phyloP scores from a whole-genome alignment of 2,888 invertebrate genomes.

The Callinectes sapidus region DNA sequence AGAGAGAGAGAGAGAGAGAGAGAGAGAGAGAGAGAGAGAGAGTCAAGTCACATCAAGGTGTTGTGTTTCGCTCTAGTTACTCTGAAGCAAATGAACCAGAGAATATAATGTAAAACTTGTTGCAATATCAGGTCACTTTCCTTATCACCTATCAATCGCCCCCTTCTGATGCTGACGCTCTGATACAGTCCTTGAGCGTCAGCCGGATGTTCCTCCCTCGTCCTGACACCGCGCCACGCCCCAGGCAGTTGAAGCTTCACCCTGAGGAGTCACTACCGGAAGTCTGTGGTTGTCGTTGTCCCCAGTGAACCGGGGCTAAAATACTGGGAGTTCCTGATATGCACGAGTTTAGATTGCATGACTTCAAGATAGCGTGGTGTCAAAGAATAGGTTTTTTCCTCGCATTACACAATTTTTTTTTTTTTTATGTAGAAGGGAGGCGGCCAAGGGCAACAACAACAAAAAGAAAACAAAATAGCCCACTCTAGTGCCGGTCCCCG shows the following conservation, averaged over 20 bases:
- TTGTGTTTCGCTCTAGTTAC: neutral
- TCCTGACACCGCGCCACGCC: neutral
- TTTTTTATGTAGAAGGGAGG: too few species aligned
- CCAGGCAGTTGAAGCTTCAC: neutral
- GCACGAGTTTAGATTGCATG: too few species aligned
- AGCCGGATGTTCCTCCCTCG: neutral
- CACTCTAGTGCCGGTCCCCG: too few species aligned
- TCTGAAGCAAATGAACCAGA: neutral
- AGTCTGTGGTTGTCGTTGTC: neutral
- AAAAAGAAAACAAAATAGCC: too few species aligned
- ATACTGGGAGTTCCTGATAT: too few species aligned
- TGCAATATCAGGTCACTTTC: neutral
- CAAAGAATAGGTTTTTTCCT: too few species aligned
- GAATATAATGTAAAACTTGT: neutral
- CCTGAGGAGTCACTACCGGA: neutral
- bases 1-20: neutral
- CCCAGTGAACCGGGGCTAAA: neutral
- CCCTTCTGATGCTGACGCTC: neutral
- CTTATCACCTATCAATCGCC: neutral
- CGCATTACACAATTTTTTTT: too few species aligned
- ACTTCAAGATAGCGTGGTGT: too few species aligned
- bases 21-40: too few species aligned
- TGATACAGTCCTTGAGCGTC: neutral
- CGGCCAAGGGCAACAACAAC: too few species aligned
- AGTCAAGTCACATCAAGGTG: too few species aligned